A percentile compares a stretch with the other conserved stretches of the same genome.
These are phyloP conservation scores for Orestias chungarensis DNA, from an alignment of 2,797 vertebrate genomes.

Conservation along the genomic window DNA sequence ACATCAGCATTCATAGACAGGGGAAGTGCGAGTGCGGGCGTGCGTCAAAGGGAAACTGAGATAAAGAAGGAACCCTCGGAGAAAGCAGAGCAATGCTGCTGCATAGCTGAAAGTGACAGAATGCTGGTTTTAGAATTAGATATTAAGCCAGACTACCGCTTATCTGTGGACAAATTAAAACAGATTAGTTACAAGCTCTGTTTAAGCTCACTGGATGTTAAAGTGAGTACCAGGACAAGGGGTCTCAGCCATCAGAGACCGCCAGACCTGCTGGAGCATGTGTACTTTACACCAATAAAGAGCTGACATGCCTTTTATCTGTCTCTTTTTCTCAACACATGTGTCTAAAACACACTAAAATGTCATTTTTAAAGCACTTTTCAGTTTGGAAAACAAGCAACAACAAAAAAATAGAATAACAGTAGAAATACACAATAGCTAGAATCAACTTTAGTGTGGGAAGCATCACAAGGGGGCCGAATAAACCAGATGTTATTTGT, in stretches of 20 bases:
- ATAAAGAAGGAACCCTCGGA: constrained; percentile 32
- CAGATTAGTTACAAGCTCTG: constrained; percentile 58
- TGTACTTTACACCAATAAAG: neutral
- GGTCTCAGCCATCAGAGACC: constrained; percentile 55
- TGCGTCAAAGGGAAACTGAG: constrained; percentile 48
- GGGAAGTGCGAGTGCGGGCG: constrained; percentile 23
- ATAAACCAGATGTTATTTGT: too few species aligned
- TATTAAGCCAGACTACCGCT: constrained; percentile 34
- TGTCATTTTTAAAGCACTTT: neutral
- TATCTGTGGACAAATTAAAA: constrained; percentile 50
- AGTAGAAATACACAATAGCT: neutral
- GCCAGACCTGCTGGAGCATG: constrained; percentile 24
- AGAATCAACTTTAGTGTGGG: too few species aligned
- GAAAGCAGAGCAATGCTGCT: constrained; percentile 31
- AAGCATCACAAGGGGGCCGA: too few species aligned
- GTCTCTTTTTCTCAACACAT: neutral
- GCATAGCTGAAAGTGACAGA: constrained; percentile 45
- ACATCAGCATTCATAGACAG: constrained; percentile 55
- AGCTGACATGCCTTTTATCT: neutral
- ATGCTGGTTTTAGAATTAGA: constrained; percentile 34
- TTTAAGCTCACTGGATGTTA: constrained; percentile 43
- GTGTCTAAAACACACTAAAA: neutral
- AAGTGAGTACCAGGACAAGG: constrained; percentile 48
- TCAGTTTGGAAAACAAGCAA: neutral
- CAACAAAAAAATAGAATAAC: neutral